Evolutionary conservation across 2,797 vertebrate genomes (phyloP).

Genomic region (Sebastes flavidus): DNA sequence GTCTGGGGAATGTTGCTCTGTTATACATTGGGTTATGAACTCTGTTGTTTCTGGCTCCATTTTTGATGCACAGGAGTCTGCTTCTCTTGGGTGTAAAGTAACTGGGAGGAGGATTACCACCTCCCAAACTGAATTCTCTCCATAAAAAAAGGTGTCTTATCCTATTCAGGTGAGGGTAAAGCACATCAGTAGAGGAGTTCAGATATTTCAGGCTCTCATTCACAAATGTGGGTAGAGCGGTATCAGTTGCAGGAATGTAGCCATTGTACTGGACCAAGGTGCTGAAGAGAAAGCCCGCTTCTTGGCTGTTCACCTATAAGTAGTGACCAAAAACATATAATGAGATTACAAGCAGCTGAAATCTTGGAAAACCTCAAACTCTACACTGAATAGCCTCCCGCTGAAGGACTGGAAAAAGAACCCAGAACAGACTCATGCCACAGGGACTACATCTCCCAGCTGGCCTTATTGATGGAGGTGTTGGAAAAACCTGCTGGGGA

Average conservation of each 20-base stretch:
- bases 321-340: background rate
- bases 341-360: background rate
- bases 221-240: background rate
- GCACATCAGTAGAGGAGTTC: background rate
- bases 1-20: background rate
- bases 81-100: background rate
- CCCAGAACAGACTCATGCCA: slow-evolving; percentile 7
- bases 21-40: background rate
- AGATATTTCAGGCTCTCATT: background rate
- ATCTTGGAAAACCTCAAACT: background rate
- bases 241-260: background rate
- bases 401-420: background rate
- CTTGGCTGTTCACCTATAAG: background rate
- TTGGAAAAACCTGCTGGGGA: slow-evolving; percentile 14
- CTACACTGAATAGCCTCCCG: background rate
- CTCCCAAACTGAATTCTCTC: background rate
- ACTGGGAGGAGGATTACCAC: background rate
- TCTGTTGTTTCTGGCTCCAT: slow-evolving; percentile 1
- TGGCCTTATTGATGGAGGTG: slow-evolving; percentile 7
- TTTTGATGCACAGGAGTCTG: background rate
- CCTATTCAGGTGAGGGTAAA: background rate
- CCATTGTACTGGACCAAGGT: background rate
- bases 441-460: slow-evolving; percentile 42
- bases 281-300: background rate
- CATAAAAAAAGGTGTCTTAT: background rate